phyloP scores from a whole-genome alignment of 2,797 vertebrate species.

The Darevskia mixta region DNA sequence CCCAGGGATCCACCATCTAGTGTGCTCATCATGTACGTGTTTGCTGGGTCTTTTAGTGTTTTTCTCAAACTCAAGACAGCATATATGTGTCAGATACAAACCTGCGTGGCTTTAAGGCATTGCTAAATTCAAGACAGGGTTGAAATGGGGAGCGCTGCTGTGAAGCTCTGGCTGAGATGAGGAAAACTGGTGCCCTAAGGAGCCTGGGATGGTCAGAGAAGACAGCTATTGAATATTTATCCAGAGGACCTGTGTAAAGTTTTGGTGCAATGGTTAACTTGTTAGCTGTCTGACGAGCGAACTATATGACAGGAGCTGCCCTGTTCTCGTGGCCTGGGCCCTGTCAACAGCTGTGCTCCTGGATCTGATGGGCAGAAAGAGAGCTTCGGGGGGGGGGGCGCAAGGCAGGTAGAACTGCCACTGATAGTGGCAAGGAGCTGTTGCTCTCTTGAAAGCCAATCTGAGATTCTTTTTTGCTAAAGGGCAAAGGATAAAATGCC shows the following conservation, averaged over 20 bases:
- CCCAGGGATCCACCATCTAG: not conserved
- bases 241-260: not conserved
- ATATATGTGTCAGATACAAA: not conserved
- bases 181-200: not conserved
- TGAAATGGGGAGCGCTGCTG: not conserved
- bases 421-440: no score
- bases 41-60: not conserved
- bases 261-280: not conserved
- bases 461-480: no score
- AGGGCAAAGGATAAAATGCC: no score
- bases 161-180: not conserved
- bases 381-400: no score
- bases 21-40: not conserved
- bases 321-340: no score
- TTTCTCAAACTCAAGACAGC: not conserved
- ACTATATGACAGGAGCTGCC: no score
- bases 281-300: no score
- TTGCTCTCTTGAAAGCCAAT: no score
- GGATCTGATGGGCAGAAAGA: no score
- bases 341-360: no score
- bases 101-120: not conserved
- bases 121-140: not conserved
- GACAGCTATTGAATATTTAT: not conserved
- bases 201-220: not conserved
- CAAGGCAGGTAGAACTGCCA: no score